Base-by-base conservation (phyloP, 2,113 vertebrate species). In the Myocastor coypus region DNA sequence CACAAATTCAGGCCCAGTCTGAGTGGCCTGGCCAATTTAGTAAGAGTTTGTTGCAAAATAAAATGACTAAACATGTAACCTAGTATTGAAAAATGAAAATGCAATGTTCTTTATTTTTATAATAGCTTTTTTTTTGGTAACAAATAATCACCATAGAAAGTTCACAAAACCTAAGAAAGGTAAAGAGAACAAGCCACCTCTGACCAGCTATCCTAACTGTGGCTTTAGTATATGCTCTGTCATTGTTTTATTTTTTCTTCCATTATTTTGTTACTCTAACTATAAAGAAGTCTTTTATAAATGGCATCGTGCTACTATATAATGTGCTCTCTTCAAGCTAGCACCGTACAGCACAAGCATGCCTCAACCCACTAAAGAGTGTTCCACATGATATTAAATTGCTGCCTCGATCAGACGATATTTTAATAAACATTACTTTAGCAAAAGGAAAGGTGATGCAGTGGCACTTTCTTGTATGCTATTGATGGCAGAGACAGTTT, bases 41-140 rank as follows among this genome's bases (percentile, higher is more conserved):
- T 7, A 50, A 78, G 42, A 50, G 13, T 9, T 26, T 50, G 11
- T 42, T 40, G 28, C 28, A 78, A 77, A 78, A 78, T 50, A 32
- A 50, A 78, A 78, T 42, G 28, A 32, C 42, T 30, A 28, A 26
- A 46, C 73, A 30, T 78, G 42, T 19, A 78, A 78, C 42, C 14
- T 14, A 50, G 42, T 16, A 50, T 13, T 77, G 26, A 32, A 50
- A 50, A 50, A 30, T 50, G 30, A 52, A 80, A 52, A 17, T 34
- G 5, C 17, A 34, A 52, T 80, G 7, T 34, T 20, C 46, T 80
- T 96, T 69, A 87, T 75, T 73, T 84, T 96, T 85, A 75, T 68
- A 86, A 90, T 26, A 89, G 32, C 14, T 64, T 86, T 78, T 81
- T 34, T 7, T 88, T 83, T 80, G 92, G 22, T 94, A 69, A 75